Percentiles rank a stretch among this genome's conserved stretches.
These are phyloP conservation scores for Cirrhinus mrigala DNA, from an alignment of 2,797 vertebrate genomes.

Conservation along the genomic window DNA sequence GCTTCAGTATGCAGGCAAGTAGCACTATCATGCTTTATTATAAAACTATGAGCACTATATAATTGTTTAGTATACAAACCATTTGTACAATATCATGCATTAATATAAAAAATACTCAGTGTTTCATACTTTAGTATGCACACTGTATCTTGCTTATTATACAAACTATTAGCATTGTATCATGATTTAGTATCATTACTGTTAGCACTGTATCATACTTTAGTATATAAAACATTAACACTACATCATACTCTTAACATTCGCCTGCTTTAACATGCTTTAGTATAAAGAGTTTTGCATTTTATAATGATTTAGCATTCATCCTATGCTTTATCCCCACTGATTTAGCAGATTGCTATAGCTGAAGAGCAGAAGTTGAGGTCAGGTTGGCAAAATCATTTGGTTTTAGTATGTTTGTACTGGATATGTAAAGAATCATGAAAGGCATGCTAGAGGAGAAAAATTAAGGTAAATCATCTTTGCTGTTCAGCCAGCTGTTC, in stretches of 20 bases:
- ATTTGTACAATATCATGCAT: background rate
- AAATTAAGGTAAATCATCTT: slow-evolving; percentile 1
- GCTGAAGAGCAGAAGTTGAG: slow-evolving; percentile 2
- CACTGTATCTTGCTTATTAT: background rate
- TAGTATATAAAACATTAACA: background rate
- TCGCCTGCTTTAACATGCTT: background rate
- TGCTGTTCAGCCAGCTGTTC: slow-evolving; percentile 29
- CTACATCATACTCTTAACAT: background rate
- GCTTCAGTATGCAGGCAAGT: background rate
- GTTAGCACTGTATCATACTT: background rate
- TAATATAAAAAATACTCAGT: background rate
- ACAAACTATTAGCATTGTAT: background rate
- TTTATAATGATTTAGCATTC: background rate
- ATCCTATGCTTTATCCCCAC: background rate
- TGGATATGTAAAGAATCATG: background rate
- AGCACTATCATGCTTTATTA: background rate
- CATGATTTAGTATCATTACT: background rate
- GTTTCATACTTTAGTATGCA: background rate
- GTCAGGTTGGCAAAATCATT: background rate
- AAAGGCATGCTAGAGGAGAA: background rate
- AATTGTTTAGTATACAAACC: background rate
- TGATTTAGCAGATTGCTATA: slow-evolving; percentile 6
- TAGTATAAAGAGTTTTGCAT: background rate
- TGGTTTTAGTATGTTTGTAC: slow-evolving; percentile 24
- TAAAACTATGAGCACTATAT: no score